Percentiles rank a stretch among this genome's conserved stretches.
These are phyloP conservation scores for Cosmopolites sordidus DNA, from an alignment of 2,888 invertebrate genomes.

Conservation along the genomic window DNA sequence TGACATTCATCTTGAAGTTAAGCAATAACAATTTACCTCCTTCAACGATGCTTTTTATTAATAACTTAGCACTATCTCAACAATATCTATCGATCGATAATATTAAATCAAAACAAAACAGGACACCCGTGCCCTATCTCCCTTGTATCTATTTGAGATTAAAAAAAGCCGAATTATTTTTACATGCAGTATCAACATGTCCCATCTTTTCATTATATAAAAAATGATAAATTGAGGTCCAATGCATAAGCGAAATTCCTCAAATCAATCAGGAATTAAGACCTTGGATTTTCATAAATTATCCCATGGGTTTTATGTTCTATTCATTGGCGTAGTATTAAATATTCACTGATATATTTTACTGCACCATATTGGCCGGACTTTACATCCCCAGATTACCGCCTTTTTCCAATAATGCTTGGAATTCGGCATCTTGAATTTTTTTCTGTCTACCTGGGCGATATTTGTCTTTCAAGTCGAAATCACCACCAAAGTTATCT, in stretches of 20 bases:
- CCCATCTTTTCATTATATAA: slow-evolving; percentile 12
- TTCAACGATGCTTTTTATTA: slow-evolving; percentile 12
- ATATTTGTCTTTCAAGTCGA: too few relatives aligned
- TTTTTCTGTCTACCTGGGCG: too few relatives aligned
- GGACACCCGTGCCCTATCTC: slow-evolving; percentile 10
- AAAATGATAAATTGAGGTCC: slow-evolving; percentile 5
- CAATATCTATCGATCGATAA: slow-evolving; percentile 10
- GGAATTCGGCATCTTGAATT: too few relatives aligned
- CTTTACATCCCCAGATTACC: too few relatives aligned
- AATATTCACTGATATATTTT: too few relatives aligned
- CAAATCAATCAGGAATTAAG: background rate
- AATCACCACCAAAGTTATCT: too few relatives aligned
- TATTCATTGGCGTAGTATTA: too few relatives aligned
- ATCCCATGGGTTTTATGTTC: background rate
- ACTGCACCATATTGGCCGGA: too few relatives aligned
- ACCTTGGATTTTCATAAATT: slow-evolving; percentile 6
- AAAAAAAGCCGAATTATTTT: slow-evolving; percentile 14
- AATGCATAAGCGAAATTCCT: slow-evolving; percentile 4
- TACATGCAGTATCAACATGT: slow-evolving; percentile 11
- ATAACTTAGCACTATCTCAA: slow-evolving; percentile 15
- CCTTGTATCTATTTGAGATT: slow-evolving; percentile 10
- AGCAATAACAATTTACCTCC: slow-evolving; percentile 18
- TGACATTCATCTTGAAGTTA: slow-evolving; percentile 19
- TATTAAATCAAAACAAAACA: slow-evolving; percentile 9
- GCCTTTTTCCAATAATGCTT: too few relatives aligned